Evolutionary conservation across 2,888 invertebrate species (phyloP).

Genomic region (Lithophane ornitopus): DNA sequence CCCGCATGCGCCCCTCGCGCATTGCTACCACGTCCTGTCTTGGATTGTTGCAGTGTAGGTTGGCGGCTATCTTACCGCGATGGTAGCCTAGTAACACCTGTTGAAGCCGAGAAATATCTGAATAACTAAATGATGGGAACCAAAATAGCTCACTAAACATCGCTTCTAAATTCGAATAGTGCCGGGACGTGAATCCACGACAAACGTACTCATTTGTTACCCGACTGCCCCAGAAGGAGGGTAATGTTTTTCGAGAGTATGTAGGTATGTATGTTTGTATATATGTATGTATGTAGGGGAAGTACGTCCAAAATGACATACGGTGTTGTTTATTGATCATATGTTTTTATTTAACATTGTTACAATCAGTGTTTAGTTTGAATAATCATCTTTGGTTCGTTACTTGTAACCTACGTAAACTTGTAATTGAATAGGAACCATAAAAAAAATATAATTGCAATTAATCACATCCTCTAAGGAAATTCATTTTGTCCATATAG

Average conservation of each 20-base stretch:
- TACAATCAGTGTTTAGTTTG: neutral
- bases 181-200: too few relatives aligned
- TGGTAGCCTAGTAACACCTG: slow-evolving; percentile 92
- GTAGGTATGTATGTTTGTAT: too few relatives aligned
- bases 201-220: neutral
- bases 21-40: slow-evolving; percentile 87
- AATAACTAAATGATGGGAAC: neutral
- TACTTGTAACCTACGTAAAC: neutral
- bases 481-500: neutral
- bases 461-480: neutral
- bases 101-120: too few relatives aligned
- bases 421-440: neutral
- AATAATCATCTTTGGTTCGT: neutral
- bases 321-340: too few relatives aligned
- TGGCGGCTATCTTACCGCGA: slow-evolving; percentile 92
- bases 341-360: neutral
- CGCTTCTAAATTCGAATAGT: neutral
- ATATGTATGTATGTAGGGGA: too few relatives aligned
- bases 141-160: neutral
- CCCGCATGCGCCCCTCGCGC: slow-evolving; percentile 87
- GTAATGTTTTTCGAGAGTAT: too few relatives aligned
- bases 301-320: too few relatives aligned
- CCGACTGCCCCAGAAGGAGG: too few relatives aligned
- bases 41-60: slow-evolving; percentile 92
- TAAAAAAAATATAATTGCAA: neutral